Percentiles rank a stretch among this genome's conserved stretches.
Conservation (phyloP, 2,113 vertebrate species). For the Triplophysa siluroides region DNA sequence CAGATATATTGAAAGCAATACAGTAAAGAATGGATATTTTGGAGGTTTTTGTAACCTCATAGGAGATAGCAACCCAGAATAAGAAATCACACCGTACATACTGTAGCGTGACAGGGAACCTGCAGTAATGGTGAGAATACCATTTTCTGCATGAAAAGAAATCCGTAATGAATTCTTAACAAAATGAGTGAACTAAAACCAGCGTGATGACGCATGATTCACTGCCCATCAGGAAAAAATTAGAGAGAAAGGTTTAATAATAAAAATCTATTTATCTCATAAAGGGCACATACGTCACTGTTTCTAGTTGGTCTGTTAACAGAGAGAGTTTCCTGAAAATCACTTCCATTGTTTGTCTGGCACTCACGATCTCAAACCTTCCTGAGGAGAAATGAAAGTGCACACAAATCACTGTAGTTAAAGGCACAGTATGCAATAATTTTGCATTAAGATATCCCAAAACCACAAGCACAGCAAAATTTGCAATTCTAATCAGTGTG, state of each 20-base stretch:
- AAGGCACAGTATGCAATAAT: too few relatives aligned
- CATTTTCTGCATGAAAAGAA: constrained; percentile 17
- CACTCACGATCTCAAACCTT: constrained; percentile 10
- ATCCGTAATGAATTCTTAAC: constrained; percentile 13
- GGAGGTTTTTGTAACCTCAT: neutral
- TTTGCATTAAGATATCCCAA: too few relatives aligned
- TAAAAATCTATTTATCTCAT: constrained; percentile 38
- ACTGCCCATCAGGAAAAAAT: neutral
- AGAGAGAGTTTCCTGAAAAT: neutral
- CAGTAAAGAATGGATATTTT: neutral
- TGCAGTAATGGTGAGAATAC: neutral
- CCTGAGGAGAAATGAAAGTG: too few relatives aligned
- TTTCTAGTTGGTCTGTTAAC: constrained; percentile 20
- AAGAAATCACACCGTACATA: neutral
- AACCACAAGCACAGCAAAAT: too few relatives aligned
- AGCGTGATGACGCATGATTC: constrained; percentile 2
- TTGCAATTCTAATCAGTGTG: too few relatives aligned
- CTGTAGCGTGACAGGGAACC: constrained; percentile 4
- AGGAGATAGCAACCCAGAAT: neutral
- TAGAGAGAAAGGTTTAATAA: neutral
- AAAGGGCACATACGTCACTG: neutral
- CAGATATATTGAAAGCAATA: constrained; percentile 5
- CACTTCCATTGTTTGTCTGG: neutral
- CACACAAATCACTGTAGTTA: too few relatives aligned
- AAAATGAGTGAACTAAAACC: neutral